phyloP scores from a whole-genome alignment of 2,888 invertebrate genomes.

The Peribatodes rhomboidaria region DNA sequence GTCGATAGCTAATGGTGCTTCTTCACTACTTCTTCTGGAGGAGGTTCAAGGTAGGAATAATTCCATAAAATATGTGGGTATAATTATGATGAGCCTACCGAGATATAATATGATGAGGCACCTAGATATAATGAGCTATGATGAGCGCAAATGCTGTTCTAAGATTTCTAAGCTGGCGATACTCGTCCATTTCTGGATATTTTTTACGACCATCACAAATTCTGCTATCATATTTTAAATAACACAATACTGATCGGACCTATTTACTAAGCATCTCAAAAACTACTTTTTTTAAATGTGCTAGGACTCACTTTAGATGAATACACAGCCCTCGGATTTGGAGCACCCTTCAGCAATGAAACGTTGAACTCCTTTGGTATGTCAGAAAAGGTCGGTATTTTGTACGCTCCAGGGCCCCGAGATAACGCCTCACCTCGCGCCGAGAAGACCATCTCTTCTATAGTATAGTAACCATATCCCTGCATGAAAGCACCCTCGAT shows the following conservation, averaged over 20 bases:
- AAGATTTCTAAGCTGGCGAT: no score
- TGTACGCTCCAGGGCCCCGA: conserved; percentile 94
- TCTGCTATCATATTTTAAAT: not conserved
- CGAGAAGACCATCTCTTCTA: conserved; percentile 93
- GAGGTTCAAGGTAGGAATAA: no score
- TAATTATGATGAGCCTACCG: no score
- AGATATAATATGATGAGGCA: no score
- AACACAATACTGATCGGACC: no score
- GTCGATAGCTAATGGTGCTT: no score
- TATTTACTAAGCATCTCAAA: no score
- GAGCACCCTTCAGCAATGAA: conserved; percentile 91
- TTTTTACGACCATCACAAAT: not conserved
- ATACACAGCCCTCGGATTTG: conserved; percentile 94
- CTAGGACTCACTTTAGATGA: conserved; percentile 94
- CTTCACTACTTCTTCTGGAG: no score
- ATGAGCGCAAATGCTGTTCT: not conserved
- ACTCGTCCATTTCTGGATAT: no score
- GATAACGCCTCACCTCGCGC: conserved; percentile 90
- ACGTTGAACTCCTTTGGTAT: conserved; percentile 95
- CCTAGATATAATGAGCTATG: no score
- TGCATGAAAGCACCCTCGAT: conserved; percentile 96
- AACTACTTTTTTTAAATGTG: no score
- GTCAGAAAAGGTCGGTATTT: conserved; percentile 94
- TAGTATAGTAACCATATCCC: conserved; percentile 93
- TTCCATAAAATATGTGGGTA: no score